phyloP scores from a whole-genome alignment of 1,140 invertebrate species.

The Drosophila eugracilis region DNA sequence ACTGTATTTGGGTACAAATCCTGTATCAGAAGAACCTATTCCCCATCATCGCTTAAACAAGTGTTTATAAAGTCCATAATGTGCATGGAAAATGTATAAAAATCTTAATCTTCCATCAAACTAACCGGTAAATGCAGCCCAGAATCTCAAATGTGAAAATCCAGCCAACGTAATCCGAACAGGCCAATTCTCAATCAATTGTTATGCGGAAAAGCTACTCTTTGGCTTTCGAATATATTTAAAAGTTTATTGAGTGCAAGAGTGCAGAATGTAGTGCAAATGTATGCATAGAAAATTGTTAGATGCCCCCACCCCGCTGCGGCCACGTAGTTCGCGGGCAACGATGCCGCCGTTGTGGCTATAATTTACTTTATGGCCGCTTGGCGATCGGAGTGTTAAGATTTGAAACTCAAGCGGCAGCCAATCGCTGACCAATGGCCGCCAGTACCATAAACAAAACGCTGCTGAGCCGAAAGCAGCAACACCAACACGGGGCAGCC shows the following conservation, averaged over 20 bases:
- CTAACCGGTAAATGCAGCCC: not conserved
- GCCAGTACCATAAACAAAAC: constrained; percentile 77
- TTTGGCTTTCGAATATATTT: constrained; percentile 1
- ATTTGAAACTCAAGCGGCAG: constrained; percentile 79
- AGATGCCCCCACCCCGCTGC: not conserved
- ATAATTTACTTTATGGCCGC: constrained; percentile 74
- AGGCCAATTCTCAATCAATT: not conserved
- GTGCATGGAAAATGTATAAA: too few species aligned
- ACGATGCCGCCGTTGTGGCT: constrained; percentile 40
- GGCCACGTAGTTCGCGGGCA: constrained; percentile 2
- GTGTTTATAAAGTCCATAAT: too few species aligned
- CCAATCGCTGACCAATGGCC: constrained; percentile 71
- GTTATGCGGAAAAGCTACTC: not conserved
- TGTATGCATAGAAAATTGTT: constrained; percentile 64
- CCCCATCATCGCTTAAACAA: too few species aligned
- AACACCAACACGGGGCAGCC: constrained; percentile 35
- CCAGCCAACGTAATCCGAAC: not conserved
- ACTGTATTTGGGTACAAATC: too few species aligned
- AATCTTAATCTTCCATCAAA: not conserved
- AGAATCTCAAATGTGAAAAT: not conserved
- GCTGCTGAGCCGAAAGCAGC: constrained; percentile 48
- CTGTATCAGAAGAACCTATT: too few species aligned
- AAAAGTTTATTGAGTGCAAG: constrained; percentile 69
- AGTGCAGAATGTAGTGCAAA: constrained; percentile 68
- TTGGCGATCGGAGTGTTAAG: constrained; percentile 30